Conservation (phyloP, 2,113 vertebrate species). For the Coreoperca whiteheadi region DNA sequence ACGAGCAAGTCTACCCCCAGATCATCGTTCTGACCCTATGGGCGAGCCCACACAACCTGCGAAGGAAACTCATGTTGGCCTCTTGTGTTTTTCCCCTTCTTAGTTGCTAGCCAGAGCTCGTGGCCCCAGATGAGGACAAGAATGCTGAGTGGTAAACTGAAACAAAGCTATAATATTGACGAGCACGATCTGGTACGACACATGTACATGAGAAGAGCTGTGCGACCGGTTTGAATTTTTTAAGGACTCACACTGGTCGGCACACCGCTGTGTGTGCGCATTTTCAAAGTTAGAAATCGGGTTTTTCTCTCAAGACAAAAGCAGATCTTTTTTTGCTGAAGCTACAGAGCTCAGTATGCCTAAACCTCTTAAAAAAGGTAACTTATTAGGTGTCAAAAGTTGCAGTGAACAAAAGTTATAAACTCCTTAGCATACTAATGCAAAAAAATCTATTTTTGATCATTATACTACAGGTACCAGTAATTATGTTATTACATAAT, state of each 20-base stretch:
- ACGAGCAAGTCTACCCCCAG: constrained; percentile 5
- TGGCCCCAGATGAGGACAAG: not conserved
- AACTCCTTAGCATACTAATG: not conserved
- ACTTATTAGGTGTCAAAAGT: not conserved
- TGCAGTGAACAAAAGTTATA: not conserved
- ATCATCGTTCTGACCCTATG: not conserved
- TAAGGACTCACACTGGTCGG: not conserved
- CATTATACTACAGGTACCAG: not conserved
- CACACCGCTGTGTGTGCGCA: not conserved
- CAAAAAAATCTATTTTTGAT: not conserved
- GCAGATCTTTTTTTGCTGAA: not conserved
- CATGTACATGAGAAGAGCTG: not conserved
- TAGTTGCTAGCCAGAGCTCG: not conserved
- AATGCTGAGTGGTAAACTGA: constrained; percentile 16
- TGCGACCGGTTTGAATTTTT: not conserved
- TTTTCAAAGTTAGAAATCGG: not conserved
- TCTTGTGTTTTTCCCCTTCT: constrained; percentile 29
- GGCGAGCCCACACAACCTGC: not conserved
- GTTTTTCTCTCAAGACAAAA: not conserved
- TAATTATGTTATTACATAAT: not conserved
- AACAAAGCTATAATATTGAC: constrained; percentile 19
- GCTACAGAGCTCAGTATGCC: not conserved
- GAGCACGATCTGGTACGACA: not conserved
- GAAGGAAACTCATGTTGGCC: constrained; percentile 25
- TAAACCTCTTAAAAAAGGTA: not conserved